These are phyloP conservation scores for Sphinx pinastri DNA, from an alignment of 2,888 invertebrate species.

Conservation along the genomic window DNA sequence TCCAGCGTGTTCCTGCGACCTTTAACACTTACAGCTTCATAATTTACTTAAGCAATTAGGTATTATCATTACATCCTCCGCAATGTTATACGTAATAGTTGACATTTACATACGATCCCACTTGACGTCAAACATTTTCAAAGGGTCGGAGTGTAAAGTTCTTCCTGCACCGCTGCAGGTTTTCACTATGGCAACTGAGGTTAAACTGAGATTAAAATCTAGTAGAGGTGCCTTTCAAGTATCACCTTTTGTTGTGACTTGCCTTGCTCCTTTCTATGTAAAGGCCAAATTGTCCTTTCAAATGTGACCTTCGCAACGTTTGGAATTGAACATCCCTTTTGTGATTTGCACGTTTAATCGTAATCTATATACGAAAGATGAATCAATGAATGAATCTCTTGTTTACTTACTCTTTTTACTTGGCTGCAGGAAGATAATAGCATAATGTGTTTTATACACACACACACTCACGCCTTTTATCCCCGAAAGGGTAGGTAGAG, in stretches of 20 bases:
- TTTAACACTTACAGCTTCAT: no score
- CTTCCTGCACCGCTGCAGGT: conserved; percentile 2
- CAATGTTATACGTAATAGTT: no score
- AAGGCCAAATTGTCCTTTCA: conserved; percentile 17
- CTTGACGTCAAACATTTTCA: neutral
- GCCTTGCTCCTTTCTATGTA: conserved; percentile 14
- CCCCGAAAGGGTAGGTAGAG: no score
- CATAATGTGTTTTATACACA: no score
- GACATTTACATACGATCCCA: conserved; percentile 9
- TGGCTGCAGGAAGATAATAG: no score
- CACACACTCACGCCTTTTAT: no score
- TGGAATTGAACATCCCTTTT: neutral
- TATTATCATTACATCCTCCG: no score
- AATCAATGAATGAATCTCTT: no score
- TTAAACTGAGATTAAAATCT: conserved; percentile 16
- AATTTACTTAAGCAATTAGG: no score
- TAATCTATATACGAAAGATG: neutral
- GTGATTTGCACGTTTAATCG: neutral
- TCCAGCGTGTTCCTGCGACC: no score
- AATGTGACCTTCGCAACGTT: conserved; percentile 12
- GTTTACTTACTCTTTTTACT: no score
- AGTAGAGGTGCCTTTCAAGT: conserved; percentile 20
- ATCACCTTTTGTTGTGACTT: conserved; percentile 22
- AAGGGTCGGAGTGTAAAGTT: neutral
- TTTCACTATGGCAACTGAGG: conserved; percentile 9